These are phyloP conservation scores for Meteorus colon DNA, from an alignment of 2,888 invertebrate genomes.

Conservation along the genomic window DNA sequence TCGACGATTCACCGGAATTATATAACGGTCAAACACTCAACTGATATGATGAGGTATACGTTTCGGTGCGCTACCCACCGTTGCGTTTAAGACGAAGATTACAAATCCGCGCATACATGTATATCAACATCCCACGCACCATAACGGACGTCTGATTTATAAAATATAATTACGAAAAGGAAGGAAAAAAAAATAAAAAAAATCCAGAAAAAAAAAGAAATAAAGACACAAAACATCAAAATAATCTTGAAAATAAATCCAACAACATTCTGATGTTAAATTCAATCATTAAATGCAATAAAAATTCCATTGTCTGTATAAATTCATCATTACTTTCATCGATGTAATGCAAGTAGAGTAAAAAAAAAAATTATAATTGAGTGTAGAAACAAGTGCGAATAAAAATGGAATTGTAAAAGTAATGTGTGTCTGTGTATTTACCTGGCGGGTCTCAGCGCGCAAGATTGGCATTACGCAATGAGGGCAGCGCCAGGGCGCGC, in stretches of 20 bases:
- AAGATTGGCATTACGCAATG: slow-evolving; percentile 33
- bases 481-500: slow-evolving; percentile 28
- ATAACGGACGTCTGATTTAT: slow-evolving; percentile 10
- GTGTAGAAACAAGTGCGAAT: slow-evolving; percentile 35
- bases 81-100: slow-evolving; percentile 37
- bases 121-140: slow-evolving; percentile 9
- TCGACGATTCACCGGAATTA: slow-evolving; percentile 37
- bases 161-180: slow-evolving; percentile 1
- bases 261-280: not conserved
- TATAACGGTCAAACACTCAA: slow-evolving; percentile 35
- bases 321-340: slow-evolving; percentile 1
- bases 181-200: slow-evolving; percentile 1
- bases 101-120: slow-evolving; percentile 1
- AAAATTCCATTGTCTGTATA: not conserved
- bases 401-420: slow-evolving; percentile 33
- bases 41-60: not conserved
- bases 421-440: slow-evolving; percentile 18
- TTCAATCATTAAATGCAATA: not conserved
- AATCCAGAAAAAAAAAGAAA: not conserved
- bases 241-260: not conserved
- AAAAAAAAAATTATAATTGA: slow-evolving; percentile 6
- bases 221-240: not conserved
- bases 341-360: not conserved
- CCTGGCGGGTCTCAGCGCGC: slow-evolving; percentile 7
- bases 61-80: slow-evolving; percentile 40